Conservation (phyloP, 2,113 vertebrate species). For the Lepus timidus region DNA sequence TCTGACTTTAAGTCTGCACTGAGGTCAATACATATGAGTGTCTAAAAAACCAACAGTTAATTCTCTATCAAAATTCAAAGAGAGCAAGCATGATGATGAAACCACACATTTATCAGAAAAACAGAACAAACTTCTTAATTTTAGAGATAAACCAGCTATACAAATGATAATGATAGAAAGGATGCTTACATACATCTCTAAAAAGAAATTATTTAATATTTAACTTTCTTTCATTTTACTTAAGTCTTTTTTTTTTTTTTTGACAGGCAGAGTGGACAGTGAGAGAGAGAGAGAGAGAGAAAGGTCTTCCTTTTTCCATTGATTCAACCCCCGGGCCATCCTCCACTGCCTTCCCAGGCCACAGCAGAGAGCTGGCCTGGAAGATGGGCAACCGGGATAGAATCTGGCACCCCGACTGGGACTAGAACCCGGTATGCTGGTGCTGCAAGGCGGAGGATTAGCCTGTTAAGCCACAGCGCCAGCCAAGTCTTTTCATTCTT, state of each 20-base stretch:
- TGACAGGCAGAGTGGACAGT: too few relatives aligned
- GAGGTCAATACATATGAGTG: not conserved
- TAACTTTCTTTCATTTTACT: slow-evolving; percentile 51
- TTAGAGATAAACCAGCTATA: not conserved
- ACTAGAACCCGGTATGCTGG: too few relatives aligned
- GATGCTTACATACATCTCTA: not conserved
- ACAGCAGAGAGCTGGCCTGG: too few relatives aligned
- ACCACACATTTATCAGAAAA: slow-evolving; percentile 22
- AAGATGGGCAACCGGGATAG: too few relatives aligned
- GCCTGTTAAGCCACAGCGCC: too few relatives aligned
- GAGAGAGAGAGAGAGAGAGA: too few relatives aligned
- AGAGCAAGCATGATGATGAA: slow-evolving; percentile 47
- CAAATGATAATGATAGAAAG: not conserved
- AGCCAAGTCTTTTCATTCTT: not conserved
- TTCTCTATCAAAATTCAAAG: slow-evolving; percentile 57
- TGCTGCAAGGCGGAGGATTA: too few relatives aligned
- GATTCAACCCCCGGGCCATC: too few relatives aligned
- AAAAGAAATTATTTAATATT: slow-evolving; percentile 6
- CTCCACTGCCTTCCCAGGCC: too few relatives aligned
- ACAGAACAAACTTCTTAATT: slow-evolving; percentile 15
- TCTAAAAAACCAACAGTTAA: slow-evolving; percentile 8
- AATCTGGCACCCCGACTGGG: too few relatives aligned
- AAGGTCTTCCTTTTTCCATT: too few relatives aligned
- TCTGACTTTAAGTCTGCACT: not conserved
- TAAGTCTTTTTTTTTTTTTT: too few relatives aligned